Percentiles rank a stretch among this genome's conserved stretches.
These are phyloP conservation scores for Alexandromys fortis DNA, from an alignment of 2,113 vertebrate species.

Conservation along the genomic window DNA sequence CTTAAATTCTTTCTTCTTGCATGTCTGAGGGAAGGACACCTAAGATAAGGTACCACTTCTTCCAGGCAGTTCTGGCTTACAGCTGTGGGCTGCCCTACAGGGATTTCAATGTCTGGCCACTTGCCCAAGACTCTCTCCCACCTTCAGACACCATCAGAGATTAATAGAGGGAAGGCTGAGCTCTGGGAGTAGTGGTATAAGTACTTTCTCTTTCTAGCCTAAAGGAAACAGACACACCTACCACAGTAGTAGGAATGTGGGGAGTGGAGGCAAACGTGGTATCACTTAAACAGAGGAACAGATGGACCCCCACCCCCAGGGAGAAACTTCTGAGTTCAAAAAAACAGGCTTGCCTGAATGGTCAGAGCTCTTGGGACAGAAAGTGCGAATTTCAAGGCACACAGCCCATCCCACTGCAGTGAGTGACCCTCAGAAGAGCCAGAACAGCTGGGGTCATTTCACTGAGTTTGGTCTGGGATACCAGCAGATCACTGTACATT, in stretches of 20 bases:
- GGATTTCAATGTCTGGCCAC: background rate
- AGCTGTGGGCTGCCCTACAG: background rate
- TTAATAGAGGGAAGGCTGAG: background rate
- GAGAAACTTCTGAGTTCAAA: background rate
- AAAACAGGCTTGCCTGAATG: background rate
- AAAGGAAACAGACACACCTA: slow-evolving; percentile 4
- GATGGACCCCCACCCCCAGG: background rate
- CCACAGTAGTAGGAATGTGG: background rate
- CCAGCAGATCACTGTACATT: background rate
- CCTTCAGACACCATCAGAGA: background rate
- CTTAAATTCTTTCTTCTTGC: background rate
- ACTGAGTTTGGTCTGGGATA: background rate
- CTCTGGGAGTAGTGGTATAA: background rate
- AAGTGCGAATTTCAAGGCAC: background rate
- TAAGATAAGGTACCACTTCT: background rate
- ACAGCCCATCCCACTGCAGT: background rate
- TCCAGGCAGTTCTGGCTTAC: background rate
- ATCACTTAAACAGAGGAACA: background rate
- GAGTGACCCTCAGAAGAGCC: background rate
- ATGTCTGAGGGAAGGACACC: background rate
- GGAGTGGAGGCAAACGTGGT: background rate
- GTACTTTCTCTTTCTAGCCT: background rate
- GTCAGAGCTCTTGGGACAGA: background rate
- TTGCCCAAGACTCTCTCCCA: background rate
- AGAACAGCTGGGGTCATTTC: background rate